Evolutionary conservation across 2,797 vertebrate genomes (phyloP).

Genomic region (Taenioides sp.): DNA sequence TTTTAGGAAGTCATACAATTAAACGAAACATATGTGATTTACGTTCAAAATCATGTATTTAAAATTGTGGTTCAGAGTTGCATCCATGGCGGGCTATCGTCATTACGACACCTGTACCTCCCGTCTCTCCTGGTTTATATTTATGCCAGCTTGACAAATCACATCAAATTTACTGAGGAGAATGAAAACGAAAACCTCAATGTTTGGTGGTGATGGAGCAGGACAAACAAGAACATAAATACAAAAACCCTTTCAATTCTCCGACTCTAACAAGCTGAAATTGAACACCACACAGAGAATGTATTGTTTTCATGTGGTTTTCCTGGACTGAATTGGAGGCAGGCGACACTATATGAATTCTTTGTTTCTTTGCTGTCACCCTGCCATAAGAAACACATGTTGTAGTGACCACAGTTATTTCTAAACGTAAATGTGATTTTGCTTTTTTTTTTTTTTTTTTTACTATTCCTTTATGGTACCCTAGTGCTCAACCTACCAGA

Average conservation of each 20-base stretch:
- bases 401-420: slow-evolving; percentile 64
- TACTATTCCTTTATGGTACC: not conserved
- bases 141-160: slow-evolving; percentile 64
- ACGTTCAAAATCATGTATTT: slow-evolving; percentile 9
- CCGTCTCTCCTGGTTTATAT: slow-evolving; percentile 39
- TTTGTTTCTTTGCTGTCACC: slow-evolving; percentile 26
- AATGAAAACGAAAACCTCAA: slow-evolving; percentile 8
- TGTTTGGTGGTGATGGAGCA: slow-evolving; percentile 17
- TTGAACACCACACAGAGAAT: slow-evolving; percentile 45
- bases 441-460: not conserved
- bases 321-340: slow-evolving; percentile 44
- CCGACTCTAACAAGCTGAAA: slow-evolving; percentile 33
- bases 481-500: not conserved
- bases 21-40: not conserved
- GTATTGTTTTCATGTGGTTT: slow-evolving; percentile 60
- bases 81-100: slow-evolving; percentile 49
- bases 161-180: slow-evolving; percentile 37
- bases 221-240: slow-evolving; percentile 32
- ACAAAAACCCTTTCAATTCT: slow-evolving; percentile 39
- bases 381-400: slow-evolving; percentile 53
- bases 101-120: slow-evolving; percentile 42
- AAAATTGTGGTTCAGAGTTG: slow-evolving; percentile 32
- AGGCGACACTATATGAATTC: slow-evolving; percentile 62
- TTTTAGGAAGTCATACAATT: slow-evolving; percentile 5
- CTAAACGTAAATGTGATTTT: slow-evolving; percentile 29